Evolutionary conservation across 2,888 invertebrate species (phyloP).

Genomic region (Hesperia comma): DNA sequence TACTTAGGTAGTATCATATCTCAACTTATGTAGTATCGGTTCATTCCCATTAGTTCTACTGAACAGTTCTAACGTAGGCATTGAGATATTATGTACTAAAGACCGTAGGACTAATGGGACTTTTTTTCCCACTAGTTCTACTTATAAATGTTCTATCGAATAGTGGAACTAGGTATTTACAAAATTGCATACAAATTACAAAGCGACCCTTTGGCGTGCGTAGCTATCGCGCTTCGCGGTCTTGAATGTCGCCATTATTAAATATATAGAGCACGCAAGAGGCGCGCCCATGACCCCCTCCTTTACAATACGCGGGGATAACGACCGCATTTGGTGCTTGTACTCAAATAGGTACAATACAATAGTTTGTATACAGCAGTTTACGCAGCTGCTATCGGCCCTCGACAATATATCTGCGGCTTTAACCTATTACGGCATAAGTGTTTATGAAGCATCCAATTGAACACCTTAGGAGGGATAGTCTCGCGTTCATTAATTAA

Average conservation of each 20-base stretch:
- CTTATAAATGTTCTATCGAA: no score
- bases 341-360: conserved; percentile 31
- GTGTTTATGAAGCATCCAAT: conserved; percentile 15
- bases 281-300: conserved; percentile 28
- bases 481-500: background rate
- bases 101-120: no score
- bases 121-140: no score
- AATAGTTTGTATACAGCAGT: conserved; percentile 26
- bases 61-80: no score
- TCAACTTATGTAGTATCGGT: no score
- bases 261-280: conserved; percentile 12
- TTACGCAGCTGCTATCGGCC: conserved; percentile 38
- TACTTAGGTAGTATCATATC: no score
- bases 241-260: background rate
- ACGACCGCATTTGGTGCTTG: conserved; percentile 30
- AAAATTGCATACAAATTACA: conserved; percentile 1
- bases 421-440: conserved; percentile 41
- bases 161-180: no score
- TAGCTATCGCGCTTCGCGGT: background rate
- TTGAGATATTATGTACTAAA: no score
- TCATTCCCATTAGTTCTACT: no score
- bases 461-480: background rate
- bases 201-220: background rate
- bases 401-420: conserved; percentile 44
- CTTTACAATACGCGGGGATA: conserved; percentile 24